Conservation (phyloP, 2,888 invertebrate species). For the Theristus sp. region DNA sequence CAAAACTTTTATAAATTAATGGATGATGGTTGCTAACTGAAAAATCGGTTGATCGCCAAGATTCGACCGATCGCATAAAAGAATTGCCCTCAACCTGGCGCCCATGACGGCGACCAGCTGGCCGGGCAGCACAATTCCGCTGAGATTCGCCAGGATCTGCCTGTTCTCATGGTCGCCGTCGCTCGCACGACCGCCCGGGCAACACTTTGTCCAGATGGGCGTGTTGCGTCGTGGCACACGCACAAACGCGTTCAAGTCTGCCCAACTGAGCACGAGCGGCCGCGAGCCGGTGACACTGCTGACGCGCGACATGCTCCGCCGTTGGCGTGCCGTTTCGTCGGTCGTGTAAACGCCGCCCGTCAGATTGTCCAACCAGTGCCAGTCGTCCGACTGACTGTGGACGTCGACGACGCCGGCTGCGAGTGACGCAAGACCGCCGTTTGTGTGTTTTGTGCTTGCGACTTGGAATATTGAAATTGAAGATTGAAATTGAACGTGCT, state of each 20-base stretch:
- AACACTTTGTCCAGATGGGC: neutral
- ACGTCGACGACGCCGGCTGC: too few relatives aligned
- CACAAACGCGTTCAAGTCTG: neutral
- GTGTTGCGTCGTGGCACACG: neutral
- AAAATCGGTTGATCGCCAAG: too few relatives aligned
- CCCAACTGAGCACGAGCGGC: neutral
- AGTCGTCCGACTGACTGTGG: too few relatives aligned
- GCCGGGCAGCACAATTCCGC: slow-evolving; percentile 19
- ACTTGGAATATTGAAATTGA: too few relatives aligned
- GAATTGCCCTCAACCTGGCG: slow-evolving; percentile 14
- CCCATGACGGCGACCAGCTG: slow-evolving; percentile 27
- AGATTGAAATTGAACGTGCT: too few relatives aligned
- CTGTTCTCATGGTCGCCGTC: neutral
- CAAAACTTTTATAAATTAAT: too few relatives aligned
- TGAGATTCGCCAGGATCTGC: slow-evolving; percentile 12
- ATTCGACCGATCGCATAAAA: neutral
- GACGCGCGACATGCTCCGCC: neutral
- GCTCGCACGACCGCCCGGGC: too few relatives aligned
- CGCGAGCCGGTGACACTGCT: neutral
- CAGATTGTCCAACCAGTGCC: neutral
- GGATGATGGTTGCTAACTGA: too few relatives aligned
- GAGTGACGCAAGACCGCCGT: too few relatives aligned
- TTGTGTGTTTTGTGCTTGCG: too few relatives aligned
- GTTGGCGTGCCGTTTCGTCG: neutral
- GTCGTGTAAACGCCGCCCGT: neutral